Conservation (phyloP, 2,888 invertebrate species). For the Mamestra brassicae region DNA sequence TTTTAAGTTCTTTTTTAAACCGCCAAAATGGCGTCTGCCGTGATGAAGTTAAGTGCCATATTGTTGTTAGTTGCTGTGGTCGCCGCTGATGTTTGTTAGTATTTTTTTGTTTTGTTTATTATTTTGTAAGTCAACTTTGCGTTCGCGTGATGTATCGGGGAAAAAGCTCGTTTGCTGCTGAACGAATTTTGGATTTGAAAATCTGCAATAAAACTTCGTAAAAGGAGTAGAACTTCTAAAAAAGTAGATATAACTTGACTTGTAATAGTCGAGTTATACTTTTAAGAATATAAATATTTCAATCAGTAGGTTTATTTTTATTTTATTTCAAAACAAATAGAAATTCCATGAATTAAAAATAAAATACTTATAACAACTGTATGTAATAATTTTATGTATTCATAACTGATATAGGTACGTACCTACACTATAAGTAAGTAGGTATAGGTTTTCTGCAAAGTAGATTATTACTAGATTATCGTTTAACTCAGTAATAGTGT, state of each 20-base stretch:
- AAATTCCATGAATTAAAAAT: no score
- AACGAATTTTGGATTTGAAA: not conserved
- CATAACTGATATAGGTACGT: no score
- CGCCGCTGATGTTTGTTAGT: conserved; percentile 86
- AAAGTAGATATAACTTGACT: not conserved
- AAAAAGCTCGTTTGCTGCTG: conserved; percentile 15
- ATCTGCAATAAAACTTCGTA: not conserved
- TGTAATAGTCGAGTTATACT: no score
- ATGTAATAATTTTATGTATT: no score
- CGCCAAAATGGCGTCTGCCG: conserved; percentile 84
- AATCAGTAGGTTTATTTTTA: no score
- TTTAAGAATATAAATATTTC: no score
- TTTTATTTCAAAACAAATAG: no score
- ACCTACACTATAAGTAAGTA: no score
- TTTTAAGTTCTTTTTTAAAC: conserved; percentile 70
- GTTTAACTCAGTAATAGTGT: conserved; percentile 19
- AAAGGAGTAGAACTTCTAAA: no score
- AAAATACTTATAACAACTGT: no score
- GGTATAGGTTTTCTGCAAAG: no score
- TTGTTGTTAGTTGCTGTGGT: conserved; percentile 82
- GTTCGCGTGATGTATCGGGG: not conserved
- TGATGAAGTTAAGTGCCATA: conserved; percentile 86
- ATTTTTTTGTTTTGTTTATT: conserved; percentile 30
- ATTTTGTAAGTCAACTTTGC: not conserved
- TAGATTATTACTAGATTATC: conserved; percentile 13